Conservation (phyloP, 2,888 invertebrate genomes). For the Andrena trimmerana region DNA sequence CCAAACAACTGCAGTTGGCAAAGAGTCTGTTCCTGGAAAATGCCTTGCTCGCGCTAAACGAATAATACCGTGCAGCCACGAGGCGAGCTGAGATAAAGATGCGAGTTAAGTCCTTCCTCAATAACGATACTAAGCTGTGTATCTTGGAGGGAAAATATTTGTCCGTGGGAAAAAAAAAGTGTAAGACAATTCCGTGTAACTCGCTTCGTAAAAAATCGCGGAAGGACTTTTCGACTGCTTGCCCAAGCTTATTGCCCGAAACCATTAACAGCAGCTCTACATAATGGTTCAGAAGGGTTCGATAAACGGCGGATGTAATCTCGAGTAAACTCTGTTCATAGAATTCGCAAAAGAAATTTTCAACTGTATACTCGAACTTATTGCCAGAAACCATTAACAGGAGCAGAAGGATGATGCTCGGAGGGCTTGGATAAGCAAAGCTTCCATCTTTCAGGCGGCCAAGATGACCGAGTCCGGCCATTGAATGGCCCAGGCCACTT, state of each 20-base stretch:
- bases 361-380: neutral
- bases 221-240: neutral
- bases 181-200: constrained; percentile 24
- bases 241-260: neutral
- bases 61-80: constrained; percentile 9
- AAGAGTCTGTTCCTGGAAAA: constrained; percentile 3
- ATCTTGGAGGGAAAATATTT: constrained; percentile 20
- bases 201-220: neutral
- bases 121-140: neutral
- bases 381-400: constrained; percentile 3
- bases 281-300: neutral
- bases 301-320: neutral
- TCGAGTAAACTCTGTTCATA: neutral
- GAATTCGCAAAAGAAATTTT: neutral
- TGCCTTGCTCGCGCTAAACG: neutral
- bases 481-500: constrained; percentile 35
- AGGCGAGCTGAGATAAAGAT: constrained; percentile 1
- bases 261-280: neutral
- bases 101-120: neutral
- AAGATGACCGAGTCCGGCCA: constrained; percentile 1
- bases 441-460: neutral
- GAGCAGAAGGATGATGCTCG: neutral
- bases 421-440: neutral
- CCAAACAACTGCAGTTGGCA: neutral
- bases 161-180: neutral